Base-by-base conservation (phyloP, 2,797 vertebrate species). In the Tinamus major region DNA sequence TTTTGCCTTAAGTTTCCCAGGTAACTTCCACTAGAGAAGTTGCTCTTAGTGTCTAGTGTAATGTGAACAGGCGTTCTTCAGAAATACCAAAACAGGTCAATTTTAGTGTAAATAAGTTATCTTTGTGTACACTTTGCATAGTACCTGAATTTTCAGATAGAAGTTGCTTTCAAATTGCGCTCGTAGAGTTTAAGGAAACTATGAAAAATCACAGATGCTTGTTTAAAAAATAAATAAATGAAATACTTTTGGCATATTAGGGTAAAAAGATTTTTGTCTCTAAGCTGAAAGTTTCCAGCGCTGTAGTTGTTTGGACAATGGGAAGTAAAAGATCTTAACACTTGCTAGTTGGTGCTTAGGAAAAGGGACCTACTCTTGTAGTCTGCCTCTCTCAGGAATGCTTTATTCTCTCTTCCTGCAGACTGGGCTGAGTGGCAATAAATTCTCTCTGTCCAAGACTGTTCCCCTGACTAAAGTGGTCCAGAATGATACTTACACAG, bases 381-480 rank as follows among this genome's bases (percentile, higher is more conserved):
- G 48, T 33, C 59, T 69, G 48, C 62, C 71, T 33, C 56, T 94
- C 61, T 94, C 39, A 53, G 23, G 86, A 63, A 14, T 92, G 7
- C n/a, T 89, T 63, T 59, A 1, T 85, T 93, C 35, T 88, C 78
- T 86, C 33, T 85, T 93, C 59, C 31, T 81, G 3, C 95, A 99
- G 99, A 67, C 98, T 20, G 98, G 98, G 70, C 63, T 98, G 71
- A 95, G 94, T 56, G 97, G 98, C 80, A 98, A 98, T 24, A 94
- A 98, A 48, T 98, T 99, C 92, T 98, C 98, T 53, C 92, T 99
- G 96, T 98, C 98, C 29, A 98, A 98, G 96, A 94, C 98, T 41
- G 97, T 96, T 97, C 99, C 83, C 24, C 98, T 99, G 93, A 99
- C 99, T 89, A 99, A 99, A 97, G 99, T 99, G 96, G 99, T 99